A percentile compares a stretch with the other conserved stretches of the same genome.
phyloP scores from a whole-genome alignment of 2,888 invertebrate species.

The Tipula helvola region DNA sequence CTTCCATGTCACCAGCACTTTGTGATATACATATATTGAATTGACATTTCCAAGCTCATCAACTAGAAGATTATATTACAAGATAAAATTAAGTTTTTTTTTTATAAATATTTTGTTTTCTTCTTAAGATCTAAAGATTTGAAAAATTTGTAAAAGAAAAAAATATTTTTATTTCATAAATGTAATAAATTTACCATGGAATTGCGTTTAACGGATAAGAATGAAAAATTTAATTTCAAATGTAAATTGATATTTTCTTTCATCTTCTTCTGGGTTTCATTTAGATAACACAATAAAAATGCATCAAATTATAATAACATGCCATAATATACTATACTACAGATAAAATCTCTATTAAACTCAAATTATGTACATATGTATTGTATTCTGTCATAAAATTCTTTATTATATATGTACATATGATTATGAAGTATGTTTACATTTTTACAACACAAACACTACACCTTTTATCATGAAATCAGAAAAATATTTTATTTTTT shows the following conservation, averaged over 20 bases:
- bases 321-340: background rate
- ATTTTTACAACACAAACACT: background rate
- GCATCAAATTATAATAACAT: background rate
- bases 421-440: background rate
- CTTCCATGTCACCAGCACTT: background rate
- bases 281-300: background rate
- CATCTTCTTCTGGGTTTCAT: background rate
- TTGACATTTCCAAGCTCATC: background rate
- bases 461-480: background rate
- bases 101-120: background rate
- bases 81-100: background rate
- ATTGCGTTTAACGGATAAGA: background rate
- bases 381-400: background rate
- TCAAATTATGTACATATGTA: background rate
- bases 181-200: background rate
- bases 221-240: background rate
- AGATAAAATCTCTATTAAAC: background rate
- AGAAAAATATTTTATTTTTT: background rate
- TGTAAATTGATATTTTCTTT: background rate
- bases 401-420: background rate
- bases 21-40: background rate
- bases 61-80: background rate
- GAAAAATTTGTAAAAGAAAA: background rate
- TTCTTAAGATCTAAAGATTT: background rate
- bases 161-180: background rate